These are phyloP conservation scores for Synergus umbraculus DNA, from an alignment of 2,888 invertebrate species.

Conservation along the genomic window DNA sequence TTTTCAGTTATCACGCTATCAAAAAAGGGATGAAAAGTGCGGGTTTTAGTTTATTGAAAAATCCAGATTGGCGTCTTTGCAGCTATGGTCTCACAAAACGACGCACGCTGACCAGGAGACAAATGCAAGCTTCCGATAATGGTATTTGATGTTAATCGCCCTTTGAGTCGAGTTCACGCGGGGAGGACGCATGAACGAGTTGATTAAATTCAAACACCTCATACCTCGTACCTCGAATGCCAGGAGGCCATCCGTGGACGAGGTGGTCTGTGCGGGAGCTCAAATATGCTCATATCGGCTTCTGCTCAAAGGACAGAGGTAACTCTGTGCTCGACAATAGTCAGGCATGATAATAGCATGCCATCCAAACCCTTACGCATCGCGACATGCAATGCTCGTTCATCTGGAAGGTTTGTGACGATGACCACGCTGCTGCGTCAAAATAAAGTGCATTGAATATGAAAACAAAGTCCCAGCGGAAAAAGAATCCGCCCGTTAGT, in stretches of 20 bases:
- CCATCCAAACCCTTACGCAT: slow-evolving; percentile 62
- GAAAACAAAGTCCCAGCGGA: background rate
- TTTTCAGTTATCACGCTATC: too few relatives aligned
- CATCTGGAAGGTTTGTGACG: slow-evolving; percentile 65
- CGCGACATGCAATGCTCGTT: slow-evolving; percentile 54
- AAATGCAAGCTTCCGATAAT: slow-evolving; percentile 61
- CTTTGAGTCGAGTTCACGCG: slow-evolving; percentile 67
- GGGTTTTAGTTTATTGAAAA: background rate
- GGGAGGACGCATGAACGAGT: slow-evolving; percentile 73
- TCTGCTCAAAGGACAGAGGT: slow-evolving; percentile 69
- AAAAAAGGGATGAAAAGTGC: too few relatives aligned
- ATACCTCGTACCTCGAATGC: slow-evolving; percentile 71
- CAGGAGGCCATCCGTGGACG: slow-evolving; percentile 64
- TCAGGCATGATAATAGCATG: slow-evolving; percentile 75
- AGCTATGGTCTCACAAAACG: background rate
- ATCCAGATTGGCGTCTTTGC: background rate
- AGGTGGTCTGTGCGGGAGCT: slow-evolving; percentile 65
- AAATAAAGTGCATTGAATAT: background rate
- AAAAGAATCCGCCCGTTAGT: background rate
- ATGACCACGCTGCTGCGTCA: background rate
- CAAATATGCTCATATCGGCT: slow-evolving; percentile 76
- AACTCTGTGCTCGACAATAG: slow-evolving; percentile 70
- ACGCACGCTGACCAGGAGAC: background rate
- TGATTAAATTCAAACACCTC: slow-evolving; percentile 78
- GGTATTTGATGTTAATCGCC: slow-evolving; percentile 74